Evolutionary conservation across 2,113 vertebrate species (phyloP).

Genomic region (Balaeniceps rex): DNA sequence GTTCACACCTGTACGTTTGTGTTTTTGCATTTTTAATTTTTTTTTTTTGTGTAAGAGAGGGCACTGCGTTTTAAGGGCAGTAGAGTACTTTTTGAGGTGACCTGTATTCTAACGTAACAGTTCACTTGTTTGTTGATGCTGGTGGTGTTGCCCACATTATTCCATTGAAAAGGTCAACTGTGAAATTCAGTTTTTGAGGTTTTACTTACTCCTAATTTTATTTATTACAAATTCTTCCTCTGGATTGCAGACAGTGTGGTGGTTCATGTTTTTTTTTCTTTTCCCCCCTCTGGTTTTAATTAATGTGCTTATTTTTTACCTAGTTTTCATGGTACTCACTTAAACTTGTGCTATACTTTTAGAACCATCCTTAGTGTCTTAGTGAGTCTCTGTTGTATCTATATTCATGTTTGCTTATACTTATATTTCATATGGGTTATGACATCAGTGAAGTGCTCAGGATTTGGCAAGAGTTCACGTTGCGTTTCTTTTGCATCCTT

Average conservation of each 20-base stretch:
- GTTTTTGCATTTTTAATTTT: not conserved
- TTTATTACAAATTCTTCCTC: not conserved
- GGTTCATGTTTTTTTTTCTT: not conserved
- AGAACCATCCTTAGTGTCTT: not conserved
- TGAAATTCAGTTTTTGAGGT: not conserved
- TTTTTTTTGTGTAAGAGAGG: not conserved
- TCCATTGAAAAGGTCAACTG: not conserved
- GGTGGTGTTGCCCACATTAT: not conserved
- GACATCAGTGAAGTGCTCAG: not conserved
- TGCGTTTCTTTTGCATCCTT: not conserved
- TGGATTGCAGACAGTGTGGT: not conserved
- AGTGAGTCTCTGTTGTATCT: not conserved
- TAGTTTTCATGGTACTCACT: not conserved
- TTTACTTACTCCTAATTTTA: not conserved
- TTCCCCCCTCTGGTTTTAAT: not conserved
- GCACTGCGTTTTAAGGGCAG: not conserved
- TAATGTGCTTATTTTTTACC: not conserved
- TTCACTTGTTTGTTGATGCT: not conserved
- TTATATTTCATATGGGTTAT: not conserved
- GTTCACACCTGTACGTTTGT: not conserved
- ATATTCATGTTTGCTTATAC: not conserved
- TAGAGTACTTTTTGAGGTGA: not conserved
- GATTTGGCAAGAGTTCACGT: not conserved
- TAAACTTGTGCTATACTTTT: not conserved
- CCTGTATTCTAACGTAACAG: not conserved